Evolutionary conservation across 1,140 invertebrate genomes (phyloP), one percentile per base, ranked within the genome.

Genomic region (Agrilus planipennis): DNA sequence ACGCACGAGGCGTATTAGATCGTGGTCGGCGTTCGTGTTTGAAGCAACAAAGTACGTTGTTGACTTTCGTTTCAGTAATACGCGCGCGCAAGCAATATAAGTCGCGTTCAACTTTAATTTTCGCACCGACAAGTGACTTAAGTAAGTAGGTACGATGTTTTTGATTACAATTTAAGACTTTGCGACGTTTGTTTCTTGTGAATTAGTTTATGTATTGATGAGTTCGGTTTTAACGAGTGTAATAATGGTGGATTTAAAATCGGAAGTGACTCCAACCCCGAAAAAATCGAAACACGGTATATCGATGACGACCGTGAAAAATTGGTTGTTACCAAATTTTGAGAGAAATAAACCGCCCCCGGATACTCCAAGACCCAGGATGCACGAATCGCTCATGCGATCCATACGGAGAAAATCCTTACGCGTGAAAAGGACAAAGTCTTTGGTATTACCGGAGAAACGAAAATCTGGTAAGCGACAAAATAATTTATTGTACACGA

Each of bases 391-490:
- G 34, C 70, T 81, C 45, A 65, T 81, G 52, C 65, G 78, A 27
- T 79, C 76, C 29, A 75, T 81, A 44, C 67, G 75, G 43, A 57
- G 78, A 34, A 57, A 78, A 35, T 81, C 78, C 0, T 58, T 81
- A 43, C 60, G 79, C 32, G 73, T 79, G 6, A 81, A 79, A 58
- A 67, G 78, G 47, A 75, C 77, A 42, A 81, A 79, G 58, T 76
- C 74, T 28, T 59, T 78, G 42, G 75, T 79, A 10, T 65, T 79
- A 14, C 69, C 72, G 11, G 78, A 81, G 59, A 81, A 81, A 64
- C 62, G 79, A 54, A 81, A 81, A 64, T 81, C 78, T 59, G 79
- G 79, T 81, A 70, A 77, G 76, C 40, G 30, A n/a, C n/a, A n/a
- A n/a, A n/a, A n/a, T n/a, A n/a, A n/a, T n/a, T n/a, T n/a, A n/a